Base-by-base conservation (phyloP, 2,888 invertebrate genomes). In the Scaptomyza tumidula region DNA sequence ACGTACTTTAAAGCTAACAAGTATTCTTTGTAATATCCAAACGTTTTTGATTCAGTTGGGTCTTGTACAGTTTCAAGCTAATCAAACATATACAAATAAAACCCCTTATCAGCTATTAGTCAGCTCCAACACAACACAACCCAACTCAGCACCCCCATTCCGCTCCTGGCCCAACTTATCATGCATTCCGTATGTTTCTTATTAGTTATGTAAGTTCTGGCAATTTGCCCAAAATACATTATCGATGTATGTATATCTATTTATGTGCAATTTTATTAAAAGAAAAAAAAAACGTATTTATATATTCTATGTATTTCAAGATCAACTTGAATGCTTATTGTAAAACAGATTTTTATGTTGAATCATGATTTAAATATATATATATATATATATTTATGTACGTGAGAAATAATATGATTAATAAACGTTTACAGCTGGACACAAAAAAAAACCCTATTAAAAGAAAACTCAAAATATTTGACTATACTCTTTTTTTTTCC, bases 141-240 rank as follows among this genome's bases (percentile, higher is more conserved):
- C n/a, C n/a, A n/a, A n/a, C n/a, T 5, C 7, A 9, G 1, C 7
- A 29, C 7, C 16, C 31, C 31, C 11, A 1, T 13, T 14, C 14
- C 27, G 16, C 16, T 16, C 16, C 41, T 41, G 16, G 16, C 16
- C 41, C 41, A 41, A 41, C n/a, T n/a, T 19, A 35, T 16, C 39
- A 37, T 43, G 29, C 53, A 56, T 75, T 72, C 70, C 58, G 52
- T 69, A 68, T 71, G 19, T 10, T 16, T n/a, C 9, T 66, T 77
- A 67, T 74, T 74, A 74, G 74, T 75, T 74, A 31, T 78, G 43
- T 75, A 75, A 73, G 78, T 46, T 62, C 16, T 29, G 55, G 77
- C 64, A 71, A 52, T 19, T 55, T 52, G 53, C 62, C 24, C 49
- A 31, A 37, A 41, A 33, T 49, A 49, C 33, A 35, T 19, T 19